Base-by-base conservation (phyloP, 1,140 invertebrate genomes). In the Drosophila bipectinata region DNA sequence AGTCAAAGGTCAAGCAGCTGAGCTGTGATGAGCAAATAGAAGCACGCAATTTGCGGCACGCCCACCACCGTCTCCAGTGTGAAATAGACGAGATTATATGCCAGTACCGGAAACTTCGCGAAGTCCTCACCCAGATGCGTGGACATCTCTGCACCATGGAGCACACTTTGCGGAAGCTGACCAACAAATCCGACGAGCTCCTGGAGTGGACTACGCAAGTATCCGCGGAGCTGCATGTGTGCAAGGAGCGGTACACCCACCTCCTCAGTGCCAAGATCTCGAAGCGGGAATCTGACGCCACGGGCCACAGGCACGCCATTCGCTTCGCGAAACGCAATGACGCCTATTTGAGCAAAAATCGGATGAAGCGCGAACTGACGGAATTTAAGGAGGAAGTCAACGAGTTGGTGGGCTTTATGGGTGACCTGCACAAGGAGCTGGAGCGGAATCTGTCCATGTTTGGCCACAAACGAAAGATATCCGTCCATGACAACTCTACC, bases 61-160 rank as follows among this genome's bases (percentile, higher is more conserved):
- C 53, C 7, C 74, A 82, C 12, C 41, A 77, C 15, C 49, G 34
- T 0, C 5, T 77, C 3, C 79, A 82, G 21, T 66, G 54, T 8
- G 48, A 74, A 48, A 59, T 82, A 24, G 63, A 80, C 4, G 69
- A 74, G 37, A 6, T 77, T 28, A 48, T 81, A 9, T 74, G 60
- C 41, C 52, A 66, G 5, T 81, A 66, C 32, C 34, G 39, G 0
- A 21, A 41, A 0, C 1, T 74, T 1, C 73, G 73, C 0, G 1
- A 32, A 1, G 3, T 74, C 0, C 26, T 74, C 1, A 0, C 1
- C 0, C 12, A 12, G 21, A 32, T 77, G 26, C 56, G 60, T 2
- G 0, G 0, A 0, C 28, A 55, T 7, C 8, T 67, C 6, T 26
- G 32, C 15, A 10, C n/a, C 2, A 26, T 73, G n/a, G 51, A 68